These are phyloP conservation scores for Balaeniceps rex DNA, from an alignment of 2,113 vertebrate species.

Conservation along the genomic window DNA sequence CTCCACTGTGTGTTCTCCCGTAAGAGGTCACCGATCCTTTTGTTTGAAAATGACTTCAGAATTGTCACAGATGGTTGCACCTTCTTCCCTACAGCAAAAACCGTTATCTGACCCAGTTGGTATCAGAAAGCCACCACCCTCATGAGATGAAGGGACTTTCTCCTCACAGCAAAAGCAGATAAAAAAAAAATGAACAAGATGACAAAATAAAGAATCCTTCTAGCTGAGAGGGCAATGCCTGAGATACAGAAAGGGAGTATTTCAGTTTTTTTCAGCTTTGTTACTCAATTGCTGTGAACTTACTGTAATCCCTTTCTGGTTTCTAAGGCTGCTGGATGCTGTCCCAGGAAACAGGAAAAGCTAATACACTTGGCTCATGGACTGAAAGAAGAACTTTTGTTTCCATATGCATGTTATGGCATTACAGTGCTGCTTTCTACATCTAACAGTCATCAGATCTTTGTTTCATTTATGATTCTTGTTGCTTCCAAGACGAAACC, in stretches of 20 bases:
- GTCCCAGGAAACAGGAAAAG: slow-evolving; percentile 4
- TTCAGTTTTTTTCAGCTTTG: neutral
- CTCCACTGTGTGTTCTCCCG: neutral
- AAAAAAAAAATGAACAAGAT: neutral
- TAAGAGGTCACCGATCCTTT: neutral
- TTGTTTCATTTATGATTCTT: neutral
- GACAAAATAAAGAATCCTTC: neutral
- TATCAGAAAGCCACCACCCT: neutral
- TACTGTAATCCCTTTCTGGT: neutral
- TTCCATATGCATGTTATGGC: neutral
- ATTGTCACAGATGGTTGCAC: neutral
- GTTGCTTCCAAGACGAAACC: neutral
- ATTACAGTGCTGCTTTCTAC: neutral
- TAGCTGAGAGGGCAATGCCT: neutral
- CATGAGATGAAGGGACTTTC: neutral
- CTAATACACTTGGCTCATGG: neutral
- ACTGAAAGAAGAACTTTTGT: neutral
- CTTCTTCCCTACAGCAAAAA: neutral
- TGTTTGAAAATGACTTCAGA: neutral
- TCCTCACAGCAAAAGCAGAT: neutral
- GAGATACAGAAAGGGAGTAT: neutral
- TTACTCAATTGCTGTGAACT: neutral
- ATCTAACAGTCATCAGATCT: neutral
- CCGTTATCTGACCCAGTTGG: neutral
- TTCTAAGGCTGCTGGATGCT: neutral